phyloP scores from a whole-genome alignment of 2,797 vertebrate genomes.

The Danio albolineatus region DNA sequence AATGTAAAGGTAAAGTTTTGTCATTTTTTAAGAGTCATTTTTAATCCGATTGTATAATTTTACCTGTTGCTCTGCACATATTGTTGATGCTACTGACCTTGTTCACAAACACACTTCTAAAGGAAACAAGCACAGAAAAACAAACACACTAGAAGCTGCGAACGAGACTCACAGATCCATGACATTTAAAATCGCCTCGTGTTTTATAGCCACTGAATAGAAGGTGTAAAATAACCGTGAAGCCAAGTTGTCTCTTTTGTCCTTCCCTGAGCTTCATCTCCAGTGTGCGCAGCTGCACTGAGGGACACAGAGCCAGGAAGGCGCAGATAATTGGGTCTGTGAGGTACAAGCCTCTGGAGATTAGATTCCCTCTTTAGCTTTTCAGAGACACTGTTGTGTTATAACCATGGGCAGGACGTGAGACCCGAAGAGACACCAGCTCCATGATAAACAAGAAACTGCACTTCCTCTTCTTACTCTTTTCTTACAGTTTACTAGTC shows the following conservation, averaged over 20 bases:
- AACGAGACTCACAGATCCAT: not conserved
- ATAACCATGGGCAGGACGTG: constrained; percentile 56
- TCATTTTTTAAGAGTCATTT: not conserved
- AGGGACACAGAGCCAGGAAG: constrained; percentile 51
- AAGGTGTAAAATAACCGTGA: constrained; percentile 10
- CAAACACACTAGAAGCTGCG: not conserved
- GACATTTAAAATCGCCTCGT: constrained; percentile 10
- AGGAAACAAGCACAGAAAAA: not conserved
- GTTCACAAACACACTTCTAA: not conserved
- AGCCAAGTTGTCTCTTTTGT: constrained; percentile 44
- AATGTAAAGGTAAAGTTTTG: too few relatives aligned
- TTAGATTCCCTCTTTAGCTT: constrained; percentile 43
- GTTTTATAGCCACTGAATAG: not conserved
- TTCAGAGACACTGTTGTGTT: constrained; percentile 55
- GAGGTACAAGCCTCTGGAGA: constrained; percentile 52
- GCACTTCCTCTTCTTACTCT: not conserved
- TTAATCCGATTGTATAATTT: constrained; percentile 8
- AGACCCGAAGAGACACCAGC: constrained; percentile 29
- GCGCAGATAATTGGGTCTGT: constrained; percentile 60
- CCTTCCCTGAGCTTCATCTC: constrained; percentile 38
- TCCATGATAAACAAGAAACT: constrained; percentile 45
- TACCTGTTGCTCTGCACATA: not conserved
- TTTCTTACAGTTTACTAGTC: not conserved
- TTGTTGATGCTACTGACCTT: not conserved
- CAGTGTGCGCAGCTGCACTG: constrained; percentile 47